Percentiles rank a stretch among this genome's conserved stretches.
These are phyloP conservation scores for Halotydeus destructor DNA, from an alignment of 1,140 invertebrate genomes.

Conservation along the genomic window DNA sequence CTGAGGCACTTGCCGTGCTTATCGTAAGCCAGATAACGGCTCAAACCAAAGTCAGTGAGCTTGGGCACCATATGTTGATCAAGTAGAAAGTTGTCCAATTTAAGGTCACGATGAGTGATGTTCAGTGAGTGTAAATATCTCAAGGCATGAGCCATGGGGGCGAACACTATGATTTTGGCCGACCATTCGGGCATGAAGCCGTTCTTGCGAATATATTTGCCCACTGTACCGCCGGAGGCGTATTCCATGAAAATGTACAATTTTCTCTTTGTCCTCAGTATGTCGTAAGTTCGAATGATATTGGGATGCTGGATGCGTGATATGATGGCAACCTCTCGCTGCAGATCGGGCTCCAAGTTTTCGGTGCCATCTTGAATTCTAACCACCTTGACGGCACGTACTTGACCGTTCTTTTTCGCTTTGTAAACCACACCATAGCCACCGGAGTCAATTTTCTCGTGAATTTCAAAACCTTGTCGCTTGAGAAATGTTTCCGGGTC, in stretches of 20 bases:
- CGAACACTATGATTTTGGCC: conserved; percentile 5
- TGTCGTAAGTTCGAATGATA: conserved; percentile 1
- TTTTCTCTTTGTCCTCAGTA: conserved; percentile 11
- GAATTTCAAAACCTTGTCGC: conserved; percentile 2
- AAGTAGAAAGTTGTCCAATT: conserved; percentile 10
- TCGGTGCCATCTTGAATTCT: conserved; percentile 3
- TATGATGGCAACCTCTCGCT: conserved; percentile 11
- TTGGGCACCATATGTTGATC: conserved; percentile 10
- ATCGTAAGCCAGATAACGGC: conserved; percentile 10
- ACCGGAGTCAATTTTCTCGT: conserved; percentile 10
- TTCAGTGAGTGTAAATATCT: conserved; percentile 4
- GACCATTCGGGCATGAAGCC: conserved; percentile 9
- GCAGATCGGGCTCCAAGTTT: conserved; percentile 10
- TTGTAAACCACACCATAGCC: conserved; percentile 11
- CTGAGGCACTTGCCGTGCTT: conserved; percentile 5
- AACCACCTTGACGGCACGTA: conserved; percentile 9
- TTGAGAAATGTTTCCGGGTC: not conserved
- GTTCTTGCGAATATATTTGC: conserved; percentile 1
- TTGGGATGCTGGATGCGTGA: conserved; percentile 4
- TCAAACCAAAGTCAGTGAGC: conserved; percentile 12
- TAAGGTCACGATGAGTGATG: conserved; percentile 11
- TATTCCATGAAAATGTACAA: conserved; percentile 15
- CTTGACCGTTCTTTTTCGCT: conserved; percentile 4
- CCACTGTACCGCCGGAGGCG: conserved; percentile 7
- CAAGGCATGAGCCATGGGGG: conserved; percentile 6